Conservation (phyloP, 1,140 invertebrate genomes). For the Macrobrachium rosenbergii region DNA sequence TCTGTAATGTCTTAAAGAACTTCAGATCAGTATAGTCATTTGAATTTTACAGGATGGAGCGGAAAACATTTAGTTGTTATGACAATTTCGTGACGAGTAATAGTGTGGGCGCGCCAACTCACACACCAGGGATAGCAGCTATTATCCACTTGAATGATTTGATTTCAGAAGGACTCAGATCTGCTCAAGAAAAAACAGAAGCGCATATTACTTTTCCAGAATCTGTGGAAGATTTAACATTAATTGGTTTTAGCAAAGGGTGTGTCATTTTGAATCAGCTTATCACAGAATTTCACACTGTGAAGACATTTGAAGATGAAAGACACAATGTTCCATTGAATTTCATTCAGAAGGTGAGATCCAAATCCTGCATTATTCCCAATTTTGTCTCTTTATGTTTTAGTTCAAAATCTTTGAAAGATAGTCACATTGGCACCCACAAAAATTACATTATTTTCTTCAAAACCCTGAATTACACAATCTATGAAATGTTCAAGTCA, state of each 20-base stretch:
- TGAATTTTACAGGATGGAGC: conserved; percentile 78
- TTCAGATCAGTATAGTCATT: no score
- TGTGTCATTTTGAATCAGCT: conserved; percentile 92
- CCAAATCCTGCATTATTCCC: not conserved
- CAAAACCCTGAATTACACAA: no score
- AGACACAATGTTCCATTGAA: not conserved
- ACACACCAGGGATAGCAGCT: conserved; percentile 78
- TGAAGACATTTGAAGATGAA: conserved; percentile 70
- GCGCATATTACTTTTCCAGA: not conserved
- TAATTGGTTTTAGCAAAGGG: conserved; percentile 92
- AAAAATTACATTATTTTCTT: no score
- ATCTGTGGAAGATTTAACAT: conserved; percentile 71
- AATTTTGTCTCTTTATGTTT: not conserved
- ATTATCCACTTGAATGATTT: conserved; percentile 80
- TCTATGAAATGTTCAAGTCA: no score
- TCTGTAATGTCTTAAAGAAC: no score
- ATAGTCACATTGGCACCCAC: no score
- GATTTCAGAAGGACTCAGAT: conserved; percentile 70
- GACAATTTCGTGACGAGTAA: conserved; percentile 87
- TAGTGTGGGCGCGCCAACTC: conserved; percentile 81
- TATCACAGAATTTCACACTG: conserved; percentile 84
- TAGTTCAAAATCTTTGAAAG: no score
- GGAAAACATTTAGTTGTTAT: conserved; percentile 87
- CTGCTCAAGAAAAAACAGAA: conserved; percentile 70
- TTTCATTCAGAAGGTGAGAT: conserved; percentile 57